phyloP scores from a whole-genome alignment of 1,140 invertebrate species.

The Tigriopus japonicus region DNA sequence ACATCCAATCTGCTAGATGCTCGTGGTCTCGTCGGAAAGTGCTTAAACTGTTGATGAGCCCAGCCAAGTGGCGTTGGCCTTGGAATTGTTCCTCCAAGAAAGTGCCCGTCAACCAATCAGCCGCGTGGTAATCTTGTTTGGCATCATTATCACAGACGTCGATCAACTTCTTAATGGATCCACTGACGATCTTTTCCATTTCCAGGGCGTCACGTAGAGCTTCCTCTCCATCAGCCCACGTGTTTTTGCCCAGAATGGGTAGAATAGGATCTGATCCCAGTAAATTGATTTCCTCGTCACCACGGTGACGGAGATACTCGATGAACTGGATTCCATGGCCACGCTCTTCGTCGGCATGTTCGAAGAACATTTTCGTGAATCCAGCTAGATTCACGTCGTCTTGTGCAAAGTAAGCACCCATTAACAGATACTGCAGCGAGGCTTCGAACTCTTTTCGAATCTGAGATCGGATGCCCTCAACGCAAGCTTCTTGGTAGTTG shows the following conservation, averaged over 20 bases:
- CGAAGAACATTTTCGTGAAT: constrained; percentile 4
- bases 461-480: not conserved
- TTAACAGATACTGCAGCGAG: constrained; percentile 6
- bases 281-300: not conserved
- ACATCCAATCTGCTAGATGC: constrained; percentile 9
- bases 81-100: constrained; percentile 13
- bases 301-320: constrained; percentile 2
- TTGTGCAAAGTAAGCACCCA: constrained; percentile 12
- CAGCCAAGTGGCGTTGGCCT: constrained; percentile 12
- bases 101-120: constrained; percentile 12
- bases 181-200: constrained; percentile 11
- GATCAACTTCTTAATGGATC: constrained; percentile 13
- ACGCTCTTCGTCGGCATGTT: constrained; percentile 11
- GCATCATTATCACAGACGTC: constrained; percentile 6
- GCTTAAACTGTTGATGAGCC: constrained; percentile 9
- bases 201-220: constrained; percentile 8
- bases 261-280: not conserved
- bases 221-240: constrained; percentile 7
- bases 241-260: constrained; percentile 8
- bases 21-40: constrained; percentile 5
- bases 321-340: constrained; percentile 11
- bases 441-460: constrained; percentile 12
- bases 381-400: constrained; percentile 7
- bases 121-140: constrained; percentile 6
- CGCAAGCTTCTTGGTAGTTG: constrained; percentile 4